phyloP scores from a whole-genome alignment of 2,113 vertebrate species.

The Planiliza haematocheilus region DNA sequence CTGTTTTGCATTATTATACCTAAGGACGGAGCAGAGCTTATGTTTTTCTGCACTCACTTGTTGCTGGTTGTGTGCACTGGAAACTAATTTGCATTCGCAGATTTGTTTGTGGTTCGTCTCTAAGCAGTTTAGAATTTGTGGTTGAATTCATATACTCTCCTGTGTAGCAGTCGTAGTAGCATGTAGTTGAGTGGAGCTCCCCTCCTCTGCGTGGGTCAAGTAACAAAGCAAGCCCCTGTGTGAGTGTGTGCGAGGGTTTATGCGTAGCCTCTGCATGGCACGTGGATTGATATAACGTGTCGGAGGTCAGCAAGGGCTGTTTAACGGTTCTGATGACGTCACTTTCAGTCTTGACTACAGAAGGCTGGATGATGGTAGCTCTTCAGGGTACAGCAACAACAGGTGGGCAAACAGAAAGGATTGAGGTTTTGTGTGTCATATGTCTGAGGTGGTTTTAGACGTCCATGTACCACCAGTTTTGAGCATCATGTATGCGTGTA shows the following conservation, averaged over 20 bases:
- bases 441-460: slow-evolving; percentile 37
- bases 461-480: neutral
- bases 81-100: slow-evolving; percentile 40
- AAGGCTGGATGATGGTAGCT: slow-evolving; percentile 85
- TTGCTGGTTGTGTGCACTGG: slow-evolving; percentile 21
- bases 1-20: slow-evolving; percentile 9
- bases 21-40: neutral
- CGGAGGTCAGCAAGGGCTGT: slow-evolving; percentile 48
- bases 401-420: slow-evolving; percentile 79
- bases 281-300: slow-evolving; percentile 57
- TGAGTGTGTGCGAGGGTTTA: slow-evolving; percentile 43
- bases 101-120: slow-evolving; percentile 7
- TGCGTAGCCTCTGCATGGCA: slow-evolving; percentile 67
- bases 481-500: slow-evolving; percentile 10
- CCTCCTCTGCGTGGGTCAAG: slow-evolving; percentile 34
- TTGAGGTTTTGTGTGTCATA: slow-evolving; percentile 44
- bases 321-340: slow-evolving; percentile 84
- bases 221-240: slow-evolving; percentile 52
- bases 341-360: slow-evolving; percentile 87
- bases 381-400: slow-evolving; percentile 82
- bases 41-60: slow-evolving; percentile 3
- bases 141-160: slow-evolving; percentile 21
- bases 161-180: slow-evolving; percentile 33
- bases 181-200: slow-evolving; percentile 39
- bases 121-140: slow-evolving; percentile 4